Conservation (phyloP, 1,140 invertebrate genomes). For the Drosophila subobscura region DNA sequence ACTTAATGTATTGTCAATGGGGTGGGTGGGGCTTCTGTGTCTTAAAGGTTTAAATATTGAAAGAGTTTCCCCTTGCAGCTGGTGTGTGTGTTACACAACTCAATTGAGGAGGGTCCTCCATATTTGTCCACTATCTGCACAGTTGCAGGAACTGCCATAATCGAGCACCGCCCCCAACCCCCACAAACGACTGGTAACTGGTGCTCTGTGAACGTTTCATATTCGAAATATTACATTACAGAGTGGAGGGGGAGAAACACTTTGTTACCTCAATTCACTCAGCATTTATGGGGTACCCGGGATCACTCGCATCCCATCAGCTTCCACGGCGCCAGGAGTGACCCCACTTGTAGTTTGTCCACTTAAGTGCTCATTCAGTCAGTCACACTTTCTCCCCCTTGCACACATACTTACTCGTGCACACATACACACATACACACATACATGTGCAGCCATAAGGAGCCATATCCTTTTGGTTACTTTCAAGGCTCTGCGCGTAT, state of each 20-base stretch:
- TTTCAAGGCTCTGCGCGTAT: constrained; percentile 5
- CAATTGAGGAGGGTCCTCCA: too few species aligned
- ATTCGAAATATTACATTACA: constrained; percentile 26
- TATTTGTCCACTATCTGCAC: too few species aligned
- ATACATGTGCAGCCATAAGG: too few species aligned
- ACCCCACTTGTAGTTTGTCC: constrained; percentile 43
- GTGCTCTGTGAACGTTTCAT: constrained; percentile 7
- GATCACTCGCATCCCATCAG: constrained; percentile 27
- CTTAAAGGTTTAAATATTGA: too few species aligned
- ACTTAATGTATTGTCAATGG: constrained; percentile 28
- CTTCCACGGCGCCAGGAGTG: constrained; percentile 14
- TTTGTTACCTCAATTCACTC: constrained; percentile 44
- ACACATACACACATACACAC: too few species aligned
- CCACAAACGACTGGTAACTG: too few species aligned
- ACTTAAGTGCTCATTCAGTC: constrained; percentile 28
- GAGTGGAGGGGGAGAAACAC: constrained; percentile 6
- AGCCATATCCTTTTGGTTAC: constrained; percentile 3
- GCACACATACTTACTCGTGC: not conserved
- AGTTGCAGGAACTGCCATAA: too few species aligned
- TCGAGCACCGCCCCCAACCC: too few species aligned
- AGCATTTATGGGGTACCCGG: constrained; percentile 23
- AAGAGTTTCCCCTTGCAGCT: too few species aligned
- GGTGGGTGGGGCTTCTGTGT: not conserved
- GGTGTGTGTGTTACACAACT: too few species aligned
- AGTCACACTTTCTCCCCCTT: constrained; percentile 2